Evolutionary conservation across 2,113 vertebrate genomes (phyloP), one percentile per base, ranked within the genome.

Genomic region (Felis chaus): DNA sequence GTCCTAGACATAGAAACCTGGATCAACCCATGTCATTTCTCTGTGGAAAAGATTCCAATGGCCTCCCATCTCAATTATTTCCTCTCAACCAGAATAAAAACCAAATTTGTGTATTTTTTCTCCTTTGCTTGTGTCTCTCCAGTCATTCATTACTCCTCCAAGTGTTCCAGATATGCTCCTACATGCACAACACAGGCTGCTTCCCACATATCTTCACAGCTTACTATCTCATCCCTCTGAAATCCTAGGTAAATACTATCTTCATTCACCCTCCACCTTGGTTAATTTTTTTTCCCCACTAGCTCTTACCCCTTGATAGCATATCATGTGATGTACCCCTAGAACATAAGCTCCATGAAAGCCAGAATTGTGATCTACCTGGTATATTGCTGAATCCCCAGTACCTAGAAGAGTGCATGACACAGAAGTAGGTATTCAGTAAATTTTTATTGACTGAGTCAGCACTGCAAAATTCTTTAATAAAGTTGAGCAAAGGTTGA

Each of bases 141-240:
- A 6, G 1, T 48, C 39, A 81, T 4, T 3, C 4, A 25, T n/a
- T 9, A 5, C 39, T n/a, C 41, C 63, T 66, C 83, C 19, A 4
- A 39, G n/a, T 21, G 45, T n/a, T 27, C n/a, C 18, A 63, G 19
- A 55, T 33, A 6, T 0, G 29, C 5, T 55, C n/a, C 50, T 11
- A 0, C 12, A 9, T 2, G n/a, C 5, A 50, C 36, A 21, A 31
- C 29, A 23, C 9, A 27, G 19, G 21, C 21, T 39, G 4, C 18
- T 50, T 63, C 50, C 53, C 33, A 27, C 27, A 2, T 50, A 14
- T 41, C 71, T 53, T 41, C 16, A 45, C 11, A 1, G 53, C 41
- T 83, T 79, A 12, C 33, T 25, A 1, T 68, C 71, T 84, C 19
- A 0, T 23, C 36, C 53, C 55, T 3, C 36, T 41, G 25, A 63